A percentile compares a stretch with the other conserved stretches of the same genome.
Evolutionary conservation across 2,888 invertebrate genomes (phyloP).

Genomic region (Parnassius orleans): DNA sequence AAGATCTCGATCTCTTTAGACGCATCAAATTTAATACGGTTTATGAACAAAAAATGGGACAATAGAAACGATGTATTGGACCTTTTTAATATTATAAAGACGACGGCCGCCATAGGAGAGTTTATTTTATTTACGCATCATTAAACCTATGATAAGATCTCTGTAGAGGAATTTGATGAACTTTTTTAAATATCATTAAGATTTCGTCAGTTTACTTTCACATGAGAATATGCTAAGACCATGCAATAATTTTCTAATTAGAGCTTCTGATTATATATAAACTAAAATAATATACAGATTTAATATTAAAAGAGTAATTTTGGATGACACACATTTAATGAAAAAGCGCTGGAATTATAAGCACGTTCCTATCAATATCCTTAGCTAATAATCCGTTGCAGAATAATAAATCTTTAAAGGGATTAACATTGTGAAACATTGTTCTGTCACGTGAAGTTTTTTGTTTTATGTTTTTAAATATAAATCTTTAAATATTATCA

Average conservation of each 20-base stretch:
- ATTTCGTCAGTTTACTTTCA: slow-evolving; percentile 26
- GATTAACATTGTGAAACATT: too few relatives aligned
- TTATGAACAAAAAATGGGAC: slow-evolving; percentile 42
- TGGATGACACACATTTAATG: too few relatives aligned
- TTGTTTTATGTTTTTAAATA: too few relatives aligned
- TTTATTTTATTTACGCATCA: slow-evolving; percentile 65
- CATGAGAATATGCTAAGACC: slow-evolving; percentile 30
- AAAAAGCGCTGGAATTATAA: too few relatives aligned
- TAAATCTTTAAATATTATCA: too few relatives aligned
- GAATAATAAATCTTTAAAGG: too few relatives aligned
- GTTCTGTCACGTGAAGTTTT: too few relatives aligned
- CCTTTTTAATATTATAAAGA: slow-evolving; percentile 45
- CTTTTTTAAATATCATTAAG: slow-evolving; percentile 34
- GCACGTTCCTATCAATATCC: too few relatives aligned
- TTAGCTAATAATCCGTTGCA: too few relatives aligned
- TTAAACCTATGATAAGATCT: slow-evolving; percentile 66
- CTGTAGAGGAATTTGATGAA: slow-evolving; percentile 40
- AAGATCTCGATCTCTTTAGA: slow-evolving; percentile 50
- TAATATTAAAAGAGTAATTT: too few relatives aligned
- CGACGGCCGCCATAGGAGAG: slow-evolving; percentile 48
- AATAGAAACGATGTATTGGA: slow-evolving; percentile 51
- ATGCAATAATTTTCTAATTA: not conserved
- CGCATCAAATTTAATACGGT: slow-evolving; percentile 43
- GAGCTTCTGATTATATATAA: too few relatives aligned
- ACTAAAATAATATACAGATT: too few relatives aligned